These are phyloP conservation scores for Tupaia tana DNA, from an alignment of 2,113 vertebrate genomes.

Conservation along the genomic window DNA sequence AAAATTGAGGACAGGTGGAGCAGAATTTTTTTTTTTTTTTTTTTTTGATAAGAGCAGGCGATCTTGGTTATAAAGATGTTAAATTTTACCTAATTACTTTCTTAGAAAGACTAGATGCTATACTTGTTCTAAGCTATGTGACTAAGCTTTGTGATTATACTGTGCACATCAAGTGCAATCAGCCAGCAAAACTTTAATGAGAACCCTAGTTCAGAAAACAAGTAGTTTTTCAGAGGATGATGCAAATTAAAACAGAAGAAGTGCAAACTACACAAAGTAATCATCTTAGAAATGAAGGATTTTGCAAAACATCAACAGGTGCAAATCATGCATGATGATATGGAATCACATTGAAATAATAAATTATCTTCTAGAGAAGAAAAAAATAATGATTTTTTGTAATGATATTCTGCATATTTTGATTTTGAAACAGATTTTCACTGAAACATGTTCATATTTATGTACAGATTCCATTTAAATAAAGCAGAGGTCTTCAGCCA, in stretches of 20 bases:
- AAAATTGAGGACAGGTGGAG: constrained; percentile 72
- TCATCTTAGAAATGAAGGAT: constrained; percentile 77
- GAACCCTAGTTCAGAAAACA: constrained; percentile 69
- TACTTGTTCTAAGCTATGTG: constrained; percentile 75
- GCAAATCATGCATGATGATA: constrained; percentile 73
- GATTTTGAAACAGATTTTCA: constrained; percentile 60
- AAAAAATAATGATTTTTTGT: constrained; percentile 60
- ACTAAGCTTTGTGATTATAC: constrained; percentile 78
- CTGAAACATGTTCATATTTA: constrained; percentile 52
- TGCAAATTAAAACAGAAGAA: constrained; percentile 74
- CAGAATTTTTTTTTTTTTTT: constrained; percentile 43
- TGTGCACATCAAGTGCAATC: constrained; percentile 75
- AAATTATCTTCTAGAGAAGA: constrained; percentile 54
- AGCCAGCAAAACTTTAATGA: constrained; percentile 76
- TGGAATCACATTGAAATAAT: constrained; percentile 59
- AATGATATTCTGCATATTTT: constrained; percentile 57
- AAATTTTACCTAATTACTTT: constrained; percentile 80
- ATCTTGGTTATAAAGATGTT: constrained; percentile 71
- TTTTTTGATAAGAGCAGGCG: background rate
- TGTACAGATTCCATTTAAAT: constrained; percentile 28
- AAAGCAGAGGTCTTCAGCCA: background rate
- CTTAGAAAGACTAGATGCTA: constrained; percentile 77
- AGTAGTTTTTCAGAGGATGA: constrained; percentile 74
- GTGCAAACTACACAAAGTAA: constrained; percentile 76
- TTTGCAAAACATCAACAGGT: constrained; percentile 79